phyloP scores from a whole-genome alignment of 2,888 invertebrate species.

The Philereme transversata region DNA sequence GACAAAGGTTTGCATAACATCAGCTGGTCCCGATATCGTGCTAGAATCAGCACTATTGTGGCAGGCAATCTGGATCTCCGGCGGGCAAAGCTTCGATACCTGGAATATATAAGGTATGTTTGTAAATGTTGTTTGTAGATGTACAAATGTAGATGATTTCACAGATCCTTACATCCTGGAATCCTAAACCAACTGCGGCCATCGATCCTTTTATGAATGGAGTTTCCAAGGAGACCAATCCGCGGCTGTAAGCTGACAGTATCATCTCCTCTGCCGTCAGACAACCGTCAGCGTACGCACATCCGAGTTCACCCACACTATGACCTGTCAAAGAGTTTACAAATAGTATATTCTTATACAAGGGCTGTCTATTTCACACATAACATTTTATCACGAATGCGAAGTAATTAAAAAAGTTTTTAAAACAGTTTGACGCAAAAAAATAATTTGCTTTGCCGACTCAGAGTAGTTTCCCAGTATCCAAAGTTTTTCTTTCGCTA shows the following conservation, averaged over 20 bases:
- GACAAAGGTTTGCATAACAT: constrained; percentile 82
- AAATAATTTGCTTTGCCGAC: too few relatives aligned
- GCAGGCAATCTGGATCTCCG: constrained; percentile 85
- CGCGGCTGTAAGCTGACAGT: constrained; percentile 90
- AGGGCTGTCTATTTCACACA: too few relatives aligned
- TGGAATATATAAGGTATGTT: constrained; percentile 14
- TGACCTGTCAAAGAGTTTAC: constrained; percentile 43
- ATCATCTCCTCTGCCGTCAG: constrained; percentile 92
- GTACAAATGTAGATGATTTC: too few relatives aligned
- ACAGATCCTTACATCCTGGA: constrained; percentile 62
- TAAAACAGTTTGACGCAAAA: too few relatives aligned
- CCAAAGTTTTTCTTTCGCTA: too few relatives aligned
- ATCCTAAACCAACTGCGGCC: constrained; percentile 91
- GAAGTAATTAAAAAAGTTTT: too few relatives aligned
- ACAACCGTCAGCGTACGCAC: constrained; percentile 95
- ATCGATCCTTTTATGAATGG: constrained; percentile 88
- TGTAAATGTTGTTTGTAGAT: too few relatives aligned
- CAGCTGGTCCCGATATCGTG: constrained; percentile 89
- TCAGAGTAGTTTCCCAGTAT: too few relatives aligned
- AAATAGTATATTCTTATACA: too few relatives aligned
- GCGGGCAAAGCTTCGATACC: constrained; percentile 59
- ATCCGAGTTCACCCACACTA: constrained; percentile 93
- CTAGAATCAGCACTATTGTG: constrained; percentile 89
- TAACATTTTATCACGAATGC: too few relatives aligned
- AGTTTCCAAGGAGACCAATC: constrained; percentile 86